Evolutionary conservation across 2,797 vertebrate species (phyloP).

Genomic region (Kryptopterus vitreolus): DNA sequence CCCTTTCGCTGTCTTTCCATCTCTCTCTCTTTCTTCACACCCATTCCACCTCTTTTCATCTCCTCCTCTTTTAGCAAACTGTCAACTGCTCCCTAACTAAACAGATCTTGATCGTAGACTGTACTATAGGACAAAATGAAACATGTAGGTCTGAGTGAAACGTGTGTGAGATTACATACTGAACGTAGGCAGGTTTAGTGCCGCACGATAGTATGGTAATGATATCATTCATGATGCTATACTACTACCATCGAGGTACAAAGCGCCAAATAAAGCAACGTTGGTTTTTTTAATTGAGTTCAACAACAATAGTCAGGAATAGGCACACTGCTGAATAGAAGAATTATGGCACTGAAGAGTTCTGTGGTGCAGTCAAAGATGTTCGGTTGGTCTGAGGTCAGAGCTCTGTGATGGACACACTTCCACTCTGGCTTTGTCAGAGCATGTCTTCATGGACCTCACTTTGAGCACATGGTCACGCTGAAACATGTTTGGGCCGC

Average conservation of each 20-base stretch:
- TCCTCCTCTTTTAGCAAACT: slow-evolving; percentile 41
- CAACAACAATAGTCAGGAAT: too few species aligned
- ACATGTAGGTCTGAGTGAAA: not conserved
- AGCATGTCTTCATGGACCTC: not conserved
- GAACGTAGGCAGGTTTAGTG: not conserved
- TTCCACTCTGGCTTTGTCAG: not conserved
- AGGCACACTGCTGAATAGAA: not conserved
- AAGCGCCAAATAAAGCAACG: not conserved
- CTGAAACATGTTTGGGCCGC: not conserved
- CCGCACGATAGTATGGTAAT: not conserved
- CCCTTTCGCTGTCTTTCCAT: not conserved
- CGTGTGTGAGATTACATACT: not conserved
- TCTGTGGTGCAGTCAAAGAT: too few species aligned
- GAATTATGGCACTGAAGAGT: too few species aligned
- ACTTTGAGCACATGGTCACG: not conserved
- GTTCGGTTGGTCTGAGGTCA: not conserved
- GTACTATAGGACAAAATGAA: slow-evolving; percentile 32
- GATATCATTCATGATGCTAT: not conserved
- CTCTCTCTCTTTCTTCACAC: slow-evolving; percentile 17
- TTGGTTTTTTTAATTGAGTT: not conserved
- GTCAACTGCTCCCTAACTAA: slow-evolving; percentile 48
- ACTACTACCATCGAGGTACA: not conserved
- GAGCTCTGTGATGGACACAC: not conserved
- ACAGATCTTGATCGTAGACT: slow-evolving; percentile 34
- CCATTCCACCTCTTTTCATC: slow-evolving; percentile 29